Percentiles rank a stretch among this genome's conserved stretches.
Evolutionary conservation across 2,888 invertebrate species (phyloP).

Genomic region (Tolmerus cingulatus): DNA sequence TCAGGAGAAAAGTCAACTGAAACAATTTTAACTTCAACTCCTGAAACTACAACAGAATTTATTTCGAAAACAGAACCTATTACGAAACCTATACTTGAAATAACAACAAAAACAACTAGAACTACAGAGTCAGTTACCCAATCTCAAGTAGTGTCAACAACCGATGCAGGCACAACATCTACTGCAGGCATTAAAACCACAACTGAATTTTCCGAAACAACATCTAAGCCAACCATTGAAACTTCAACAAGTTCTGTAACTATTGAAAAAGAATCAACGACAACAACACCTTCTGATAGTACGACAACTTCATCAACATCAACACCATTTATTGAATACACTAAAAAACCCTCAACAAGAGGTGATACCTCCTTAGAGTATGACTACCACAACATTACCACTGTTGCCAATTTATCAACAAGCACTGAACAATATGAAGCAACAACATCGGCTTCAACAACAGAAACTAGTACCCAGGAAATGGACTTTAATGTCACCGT

Average conservation of each 20-base stretch:
- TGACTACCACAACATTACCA: constrained; percentile 53
- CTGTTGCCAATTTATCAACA: constrained; percentile 49
- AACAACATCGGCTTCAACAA: constrained; percentile 44
- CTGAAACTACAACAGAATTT: constrained; percentile 26
- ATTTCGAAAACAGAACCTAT: constrained; percentile 24
- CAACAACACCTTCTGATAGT: neutral
- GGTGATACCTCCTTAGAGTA: constrained; percentile 60
- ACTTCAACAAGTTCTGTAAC: neutral
- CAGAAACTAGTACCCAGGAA: constrained; percentile 27
- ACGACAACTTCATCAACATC: constrained; percentile 47
- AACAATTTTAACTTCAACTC: neutral
- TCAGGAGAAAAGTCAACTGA: constrained; percentile 7
- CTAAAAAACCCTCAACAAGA: constrained; percentile 56
- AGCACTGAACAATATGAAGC: constrained; percentile 50
- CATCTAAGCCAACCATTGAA: constrained; percentile 5
- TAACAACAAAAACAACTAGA: neutral
- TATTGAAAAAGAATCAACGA: neutral
- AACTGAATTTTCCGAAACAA: neutral
- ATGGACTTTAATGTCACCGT: constrained; percentile 40
- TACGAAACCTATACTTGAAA: neutral
- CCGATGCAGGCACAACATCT: constrained; percentile 41
- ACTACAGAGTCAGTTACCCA: constrained; percentile 40
- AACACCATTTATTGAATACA: constrained; percentile 54
- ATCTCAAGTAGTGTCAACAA: constrained; percentile 15
- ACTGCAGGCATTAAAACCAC: neutral